Base-by-base conservation (phyloP, 2,888 invertebrate species). In the Cantharis rufa region DNA sequence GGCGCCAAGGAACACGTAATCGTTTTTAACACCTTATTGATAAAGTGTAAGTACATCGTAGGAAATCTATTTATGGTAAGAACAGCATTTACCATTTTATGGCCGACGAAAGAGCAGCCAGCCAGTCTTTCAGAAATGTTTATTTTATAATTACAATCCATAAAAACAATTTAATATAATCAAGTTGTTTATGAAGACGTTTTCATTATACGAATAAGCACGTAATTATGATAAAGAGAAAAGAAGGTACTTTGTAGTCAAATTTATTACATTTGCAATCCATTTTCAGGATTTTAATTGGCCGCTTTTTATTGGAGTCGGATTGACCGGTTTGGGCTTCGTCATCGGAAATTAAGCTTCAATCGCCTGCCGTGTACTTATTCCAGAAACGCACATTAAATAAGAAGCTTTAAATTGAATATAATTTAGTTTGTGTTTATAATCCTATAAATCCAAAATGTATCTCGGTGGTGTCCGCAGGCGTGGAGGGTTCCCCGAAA, bases 381-480 rank as follows among this genome's bases (percentile, higher is more conserved):
- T 64, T 64, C 15, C 15, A 27, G 71, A 75, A 70, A 75, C 72
- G 64, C 61, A 66, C 18, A 70, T 27, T 72, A 48, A 69, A 69
- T 72, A 70, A 75, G 24, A 70, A 64, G 61, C 71, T 66, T 78
- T 75, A 78, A 78, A 78, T 78, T 75, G 71, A 73, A 76, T 76
- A 70, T 75, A 78, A 78, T 78, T 78, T 75, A 75, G 75, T 78
- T 78, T 76, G 69, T 70, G 69, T 73, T 75, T 62, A 73, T 76
- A 78, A 78, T 76, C 78, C 73, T 69, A 70, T 72, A 72, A 78
- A 69, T 75, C 72, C 75, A 72, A 76, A 78, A 78, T 78, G 76
- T 75, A 78, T 78, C 75, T 75, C 68, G 62, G 32, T 73, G 71
- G 73, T 76, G 72, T 78, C 75, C 72, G 70, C 73, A 75, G 75